Conservation (phyloP, 2,113 vertebrate genomes). For the Chionis minor region DNA sequence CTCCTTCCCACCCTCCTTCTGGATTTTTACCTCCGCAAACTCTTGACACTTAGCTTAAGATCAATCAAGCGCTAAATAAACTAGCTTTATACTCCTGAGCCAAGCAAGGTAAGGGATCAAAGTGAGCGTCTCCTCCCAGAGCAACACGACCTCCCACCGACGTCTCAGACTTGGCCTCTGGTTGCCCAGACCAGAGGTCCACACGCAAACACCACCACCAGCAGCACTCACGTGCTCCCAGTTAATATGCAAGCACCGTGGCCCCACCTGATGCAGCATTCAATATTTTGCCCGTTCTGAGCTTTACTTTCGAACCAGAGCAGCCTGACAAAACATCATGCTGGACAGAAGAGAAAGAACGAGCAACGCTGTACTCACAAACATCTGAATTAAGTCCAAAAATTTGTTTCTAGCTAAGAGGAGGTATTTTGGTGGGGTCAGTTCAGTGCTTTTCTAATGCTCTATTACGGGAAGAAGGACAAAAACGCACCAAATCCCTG, state of each 20-base stretch:
- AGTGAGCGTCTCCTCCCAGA: neutral
- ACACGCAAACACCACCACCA: neutral
- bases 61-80: neutral
- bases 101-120: neutral
- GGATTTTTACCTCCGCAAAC: neutral
- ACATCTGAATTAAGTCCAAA: neutral
- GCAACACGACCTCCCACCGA: neutral
- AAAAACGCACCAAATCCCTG: conserved; percentile 28
- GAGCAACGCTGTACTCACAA: neutral
- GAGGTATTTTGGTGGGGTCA: neutral
- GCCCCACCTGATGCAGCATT: neutral
- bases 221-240: neutral
- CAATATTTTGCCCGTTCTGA: neutral
- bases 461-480: neutral
- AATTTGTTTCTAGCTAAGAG: neutral
- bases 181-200: neutral
- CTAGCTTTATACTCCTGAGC: neutral
- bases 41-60: neutral
- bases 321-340: neutral
- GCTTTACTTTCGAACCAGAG: neutral
- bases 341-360: neutral
- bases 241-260: neutral
- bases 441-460: neutral
- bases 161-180: neutral
- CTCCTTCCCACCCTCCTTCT: neutral